These are phyloP conservation scores for Cydia splendana DNA, from an alignment of 1,140 invertebrate genomes.

Conservation along the genomic window DNA sequence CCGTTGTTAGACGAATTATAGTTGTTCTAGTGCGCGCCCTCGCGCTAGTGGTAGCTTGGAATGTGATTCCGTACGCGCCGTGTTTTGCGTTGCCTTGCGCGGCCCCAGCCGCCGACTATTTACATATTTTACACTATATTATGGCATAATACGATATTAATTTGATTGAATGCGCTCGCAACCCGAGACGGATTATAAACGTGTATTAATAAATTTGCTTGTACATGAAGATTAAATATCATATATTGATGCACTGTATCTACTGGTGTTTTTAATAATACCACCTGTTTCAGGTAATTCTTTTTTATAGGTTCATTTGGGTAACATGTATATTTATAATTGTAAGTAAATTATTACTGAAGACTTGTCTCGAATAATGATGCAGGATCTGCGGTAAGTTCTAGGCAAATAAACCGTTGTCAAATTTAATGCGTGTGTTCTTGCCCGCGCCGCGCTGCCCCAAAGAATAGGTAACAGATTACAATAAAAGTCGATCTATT, in stretches of 20 bases:
- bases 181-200: constrained; percentile 63
- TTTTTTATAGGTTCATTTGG: constrained; percentile 75
- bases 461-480: not conserved
- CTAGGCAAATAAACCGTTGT: constrained; percentile 76
- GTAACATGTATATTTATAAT: constrained; percentile 78
- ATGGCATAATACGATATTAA: constrained; percentile 73
- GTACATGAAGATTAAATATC: constrained; percentile 79
- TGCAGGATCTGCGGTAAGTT: constrained; percentile 73
- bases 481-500: not conserved
- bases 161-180: constrained; percentile 60
- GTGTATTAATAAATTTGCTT: constrained; percentile 78
- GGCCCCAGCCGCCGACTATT: constrained; percentile 43
- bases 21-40: constrained; percentile 51
- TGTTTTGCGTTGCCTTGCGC: constrained; percentile 54
- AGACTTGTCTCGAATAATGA: constrained; percentile 76
- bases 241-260: constrained; percentile 79
- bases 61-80: constrained; percentile 67
- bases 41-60: constrained; percentile 60
- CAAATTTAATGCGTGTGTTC: constrained; percentile 68
- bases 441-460: constrained; percentile 40
- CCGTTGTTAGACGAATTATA: constrained; percentile 58
- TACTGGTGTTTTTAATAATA: constrained; percentile 77
- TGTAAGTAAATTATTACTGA: constrained; percentile 79
- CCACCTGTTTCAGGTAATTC: constrained; percentile 67
- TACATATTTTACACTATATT: constrained; percentile 74